These are phyloP conservation scores for Oryctolagus cuniculus DNA, from an alignment of 2,113 vertebrate species.

Conservation along the genomic window mOryCun1.1 NC_091433.1:12122001-12122500, in stretches of 20 bases:
- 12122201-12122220: slow-evolving; percentile 79
- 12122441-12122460: background rate
- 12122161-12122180: slow-evolving; percentile 53
- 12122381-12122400: background rate
- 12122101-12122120: slow-evolving; percentile 76
- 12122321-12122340: background rate
- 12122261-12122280: background rate
- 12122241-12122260: slow-evolving; percentile 26
- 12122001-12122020: slow-evolving; percentile 73
- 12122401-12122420: background rate
- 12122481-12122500: background rate
- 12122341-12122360: background rate
- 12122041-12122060: slow-evolving; percentile 73
- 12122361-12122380: background rate
- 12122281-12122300: background rate
- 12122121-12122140: slow-evolving; percentile 81
- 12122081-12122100: slow-evolving; percentile 65
- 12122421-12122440: background rate
- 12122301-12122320: background rate
- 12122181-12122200: slow-evolving; percentile 37
- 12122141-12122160: slow-evolving; percentile 72
- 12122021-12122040: slow-evolving; percentile 73
- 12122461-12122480: accelerated
- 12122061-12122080: slow-evolving; percentile 67
- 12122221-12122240: slow-evolving; percentile 70